These are phyloP conservation scores for Lagopus leucura DNA, from an alignment of 2,113 vertebrate genomes.

Conservation along the genomic window DNA sequence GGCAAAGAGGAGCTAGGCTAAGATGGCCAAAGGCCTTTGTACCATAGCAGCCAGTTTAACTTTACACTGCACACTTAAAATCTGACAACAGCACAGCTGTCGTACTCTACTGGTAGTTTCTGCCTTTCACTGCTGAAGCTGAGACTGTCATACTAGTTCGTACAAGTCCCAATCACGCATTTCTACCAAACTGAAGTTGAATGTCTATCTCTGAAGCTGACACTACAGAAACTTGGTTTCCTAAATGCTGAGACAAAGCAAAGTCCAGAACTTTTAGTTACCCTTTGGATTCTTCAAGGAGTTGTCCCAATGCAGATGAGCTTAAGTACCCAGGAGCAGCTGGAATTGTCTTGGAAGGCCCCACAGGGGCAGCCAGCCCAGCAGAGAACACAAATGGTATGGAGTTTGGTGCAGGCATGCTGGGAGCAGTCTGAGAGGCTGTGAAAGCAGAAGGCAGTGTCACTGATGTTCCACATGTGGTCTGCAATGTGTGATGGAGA, in stretches of 20 bases:
- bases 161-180: not conserved
- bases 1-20: not conserved
- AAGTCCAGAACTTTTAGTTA: conserved; percentile 57
- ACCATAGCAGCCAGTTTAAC: not conserved
- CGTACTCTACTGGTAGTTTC: not conserved
- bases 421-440: conserved; percentile 52
- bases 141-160: not conserved
- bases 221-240: not conserved
- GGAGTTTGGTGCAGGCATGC: conserved; percentile 38
- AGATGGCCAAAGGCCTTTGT: not conserved
- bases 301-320: conserved; percentile 66
- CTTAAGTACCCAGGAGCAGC: conserved; percentile 35
- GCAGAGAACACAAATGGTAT: conserved; percentile 66
- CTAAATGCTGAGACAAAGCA: not conserved
- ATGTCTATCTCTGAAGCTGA: not conserved
- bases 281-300: conserved; percentile 80
- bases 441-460: conserved; percentile 60
- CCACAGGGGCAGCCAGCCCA: conserved; percentile 21
- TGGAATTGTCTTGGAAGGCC: conserved; percentile 52
- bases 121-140: not conserved
- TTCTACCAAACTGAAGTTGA: not conserved
- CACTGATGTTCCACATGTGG: conserved; percentile 20
- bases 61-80: not conserved
- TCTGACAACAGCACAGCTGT: not conserved
- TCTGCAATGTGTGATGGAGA: conserved; percentile 47